phyloP scores from a whole-genome alignment of 2,113 vertebrate species.

The Gambusia affinis region DNA sequence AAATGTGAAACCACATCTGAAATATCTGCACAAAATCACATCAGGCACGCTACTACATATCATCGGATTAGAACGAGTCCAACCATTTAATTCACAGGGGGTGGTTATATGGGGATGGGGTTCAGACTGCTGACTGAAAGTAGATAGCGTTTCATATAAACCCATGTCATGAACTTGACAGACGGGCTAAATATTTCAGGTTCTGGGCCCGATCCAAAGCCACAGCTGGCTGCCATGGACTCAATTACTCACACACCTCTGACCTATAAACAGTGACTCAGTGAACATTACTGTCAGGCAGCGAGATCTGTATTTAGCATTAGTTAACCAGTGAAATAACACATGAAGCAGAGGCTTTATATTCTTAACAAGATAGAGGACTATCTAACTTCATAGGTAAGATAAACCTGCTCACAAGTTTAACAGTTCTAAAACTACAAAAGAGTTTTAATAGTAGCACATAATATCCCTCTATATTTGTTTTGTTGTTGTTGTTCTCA shows the following conservation, averaged over 20 bases:
- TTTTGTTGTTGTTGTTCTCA: slow-evolving; percentile 23
- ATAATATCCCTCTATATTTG: slow-evolving; percentile 25
- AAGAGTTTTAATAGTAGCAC: slow-evolving; percentile 2
- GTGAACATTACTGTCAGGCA: slow-evolving; percentile 66
- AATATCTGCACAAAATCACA: slow-evolving; percentile 14
- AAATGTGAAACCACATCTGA: background rate
- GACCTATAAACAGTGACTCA: slow-evolving; percentile 65
- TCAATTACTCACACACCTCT: slow-evolving; percentile 66
- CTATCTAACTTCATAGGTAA: slow-evolving; percentile 10
- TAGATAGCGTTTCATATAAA: slow-evolving; percentile 57
- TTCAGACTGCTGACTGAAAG: slow-evolving; percentile 62
- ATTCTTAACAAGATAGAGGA: slow-evolving; percentile 49
- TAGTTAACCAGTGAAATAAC: slow-evolving; percentile 61
- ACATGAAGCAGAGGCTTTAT: slow-evolving; percentile 42
- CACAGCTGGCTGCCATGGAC: slow-evolving; percentile 63
- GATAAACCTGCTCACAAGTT: slow-evolving; percentile 12
- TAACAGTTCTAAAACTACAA: background rate
- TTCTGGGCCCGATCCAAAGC: slow-evolving; percentile 61
- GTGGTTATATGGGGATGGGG: slow-evolving; percentile 37
- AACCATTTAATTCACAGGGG: slow-evolving; percentile 34
- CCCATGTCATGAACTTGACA: slow-evolving; percentile 54
- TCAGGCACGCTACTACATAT: slow-evolving; percentile 10
- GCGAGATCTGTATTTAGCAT: slow-evolving; percentile 71
- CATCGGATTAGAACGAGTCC: slow-evolving; percentile 20
- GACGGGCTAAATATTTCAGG: slow-evolving; percentile 53